Base-by-base conservation (phyloP, 1,140 invertebrate species). In the Mya arenaria region DNA sequence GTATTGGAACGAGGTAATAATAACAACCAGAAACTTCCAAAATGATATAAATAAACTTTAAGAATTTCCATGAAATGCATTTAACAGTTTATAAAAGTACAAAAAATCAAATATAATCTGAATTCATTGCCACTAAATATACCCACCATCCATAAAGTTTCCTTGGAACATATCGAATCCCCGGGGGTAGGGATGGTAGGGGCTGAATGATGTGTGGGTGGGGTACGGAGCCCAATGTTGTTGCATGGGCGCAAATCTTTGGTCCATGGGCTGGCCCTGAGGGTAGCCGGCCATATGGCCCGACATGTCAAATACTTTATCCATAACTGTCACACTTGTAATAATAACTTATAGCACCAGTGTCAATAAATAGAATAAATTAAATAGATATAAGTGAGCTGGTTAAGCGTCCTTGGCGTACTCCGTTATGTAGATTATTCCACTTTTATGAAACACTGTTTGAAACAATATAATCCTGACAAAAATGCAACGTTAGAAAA, bases 91-190 rank as follows among this genome's bases (percentile, higher is more conserved):
- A n/a, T n/a, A n/a, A n/a, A n/a, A n/a, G n/a, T n/a, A n/a, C n/a
- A n/a, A n/a, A n/a, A n/a, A n/a, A n/a, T n/a, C n/a, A n/a, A n/a
- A n/a, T n/a, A n/a, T n/a, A n/a, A n/a, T n/a, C n/a, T n/a, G n/a
- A n/a, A n/a, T n/a, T n/a, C n/a, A n/a, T n/a, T n/a, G n/a, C n/a
- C n/a, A n/a, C n/a, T n/a, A n/a, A n/a, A 56, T 55, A 34, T 44
- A 80, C 79, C 28, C 73, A 82, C 79, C 79, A 48, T 82, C 79
- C 66, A 82, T 71, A 56, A 82, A 82, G 48, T 73, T 82, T 55
- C 79, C 79, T 17, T 71, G 79, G 30, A 82, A 82, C 79, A 82
- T 82, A 39, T 82, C 79, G 52, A 73, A 82, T 55, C 65, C 65
- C 25, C 79, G 69, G 30, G 79, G 79, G n/a, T 65, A 65, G 2